phyloP scores from a whole-genome alignment of 2,888 invertebrate genomes.

The Euplexia lucipara region DNA sequence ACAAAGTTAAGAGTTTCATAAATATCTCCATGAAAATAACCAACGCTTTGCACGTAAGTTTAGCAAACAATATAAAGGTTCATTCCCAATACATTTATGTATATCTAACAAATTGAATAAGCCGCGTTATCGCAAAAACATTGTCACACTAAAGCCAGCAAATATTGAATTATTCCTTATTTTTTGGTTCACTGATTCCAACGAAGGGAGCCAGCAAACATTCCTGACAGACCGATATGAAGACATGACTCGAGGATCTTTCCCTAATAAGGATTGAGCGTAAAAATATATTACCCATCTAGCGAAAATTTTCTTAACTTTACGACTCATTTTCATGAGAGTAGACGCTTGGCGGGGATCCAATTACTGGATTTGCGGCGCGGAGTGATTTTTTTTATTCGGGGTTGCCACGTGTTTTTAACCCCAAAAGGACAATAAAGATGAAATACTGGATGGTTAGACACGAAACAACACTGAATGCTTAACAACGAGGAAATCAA shows the following conservation, averaged over 20 bases:
- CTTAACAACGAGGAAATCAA: conserved; percentile 13
- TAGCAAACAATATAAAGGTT: conserved; percentile 19
- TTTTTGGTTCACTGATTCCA: conserved; percentile 63
- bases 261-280: conserved; percentile 61
- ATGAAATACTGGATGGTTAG: conserved; percentile 38
- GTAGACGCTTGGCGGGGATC: conserved; percentile 63
- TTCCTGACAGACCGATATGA: conserved; percentile 64
- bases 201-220: conserved; percentile 52
- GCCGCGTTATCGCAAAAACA: conserved; percentile 53
- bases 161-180: conserved; percentile 64
- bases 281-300: conserved; percentile 67
- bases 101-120: conserved; percentile 52
- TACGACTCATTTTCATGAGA: conserved; percentile 66
- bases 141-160: conserved; percentile 40
- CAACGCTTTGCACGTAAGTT: conserved; percentile 3
- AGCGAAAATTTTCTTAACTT: conserved; percentile 66
- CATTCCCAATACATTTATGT: conserved; percentile 35
- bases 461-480: conserved; percentile 29
- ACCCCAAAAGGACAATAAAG: conserved; percentile 45
- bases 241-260: conserved; percentile 53
- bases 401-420: conserved; percentile 48
- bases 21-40: neutral
- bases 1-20: neutral
- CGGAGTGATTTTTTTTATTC: conserved; percentile 62
- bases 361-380: conserved; percentile 64